Percentiles rank a stretch among this genome's conserved stretches.
Conservation (phyloP, 37 sponge, comb jelly and placozoan genomes). For the Oopsacas minuta region DNA sequence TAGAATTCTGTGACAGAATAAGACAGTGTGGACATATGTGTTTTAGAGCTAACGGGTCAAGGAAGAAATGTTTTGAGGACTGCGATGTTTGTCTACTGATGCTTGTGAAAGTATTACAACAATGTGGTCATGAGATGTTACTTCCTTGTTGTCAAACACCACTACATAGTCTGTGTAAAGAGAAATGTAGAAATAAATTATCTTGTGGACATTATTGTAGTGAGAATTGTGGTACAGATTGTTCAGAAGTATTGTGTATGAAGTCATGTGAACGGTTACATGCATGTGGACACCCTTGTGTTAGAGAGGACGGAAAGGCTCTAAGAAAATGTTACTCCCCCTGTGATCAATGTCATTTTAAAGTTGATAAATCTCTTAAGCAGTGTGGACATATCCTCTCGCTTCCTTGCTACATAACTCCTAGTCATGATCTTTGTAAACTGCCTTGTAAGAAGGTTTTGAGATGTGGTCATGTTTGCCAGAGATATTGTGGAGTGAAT, state of each 20-base stretch:
- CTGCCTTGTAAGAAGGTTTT: neutral
- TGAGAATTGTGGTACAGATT: constrained; percentile 19
- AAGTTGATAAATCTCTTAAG: neutral
- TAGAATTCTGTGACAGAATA: constrained; percentile 18
- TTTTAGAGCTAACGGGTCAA: constrained; percentile 3
- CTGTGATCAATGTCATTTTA: neutral
- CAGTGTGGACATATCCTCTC: neutral
- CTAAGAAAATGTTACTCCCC: neutral
- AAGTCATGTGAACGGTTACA: neutral
- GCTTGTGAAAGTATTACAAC: constrained; percentile 22
- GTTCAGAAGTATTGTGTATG: neutral
- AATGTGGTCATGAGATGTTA: constrained; percentile 35
- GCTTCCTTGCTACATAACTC: neutral
- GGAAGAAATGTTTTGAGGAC: neutral
- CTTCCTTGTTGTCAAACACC: constrained; percentile 23
- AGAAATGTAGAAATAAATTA: constrained; percentile 11
- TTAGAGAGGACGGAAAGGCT: neutral
- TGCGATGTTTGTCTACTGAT: constrained; percentile 24
- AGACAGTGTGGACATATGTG: constrained; percentile 26
- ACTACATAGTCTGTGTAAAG: neutral
- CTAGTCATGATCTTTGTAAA: neutral
- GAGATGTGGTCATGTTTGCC: neutral
- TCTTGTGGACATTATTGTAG: constrained; percentile 30
- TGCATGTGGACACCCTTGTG: neutral
- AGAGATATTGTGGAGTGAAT: neutral